These are phyloP conservation scores for Clarias laeviceps DNA, from an alignment of 2,797 vertebrate genomes.

Conservation along the genomic window DNA sequence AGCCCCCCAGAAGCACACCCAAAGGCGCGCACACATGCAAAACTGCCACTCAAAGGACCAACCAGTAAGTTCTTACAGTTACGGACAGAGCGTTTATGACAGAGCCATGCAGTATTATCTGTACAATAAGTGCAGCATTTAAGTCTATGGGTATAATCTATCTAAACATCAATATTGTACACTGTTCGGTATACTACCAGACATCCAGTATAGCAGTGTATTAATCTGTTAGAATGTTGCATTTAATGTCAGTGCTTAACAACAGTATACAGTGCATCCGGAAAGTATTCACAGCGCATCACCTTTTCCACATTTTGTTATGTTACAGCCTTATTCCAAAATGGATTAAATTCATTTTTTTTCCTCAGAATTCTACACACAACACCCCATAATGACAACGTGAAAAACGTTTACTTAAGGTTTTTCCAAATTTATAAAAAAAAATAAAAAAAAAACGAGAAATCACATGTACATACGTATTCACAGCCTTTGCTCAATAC, in stretches of 20 bases:
- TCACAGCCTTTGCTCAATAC: too few relatives aligned
- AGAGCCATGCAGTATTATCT: not conserved
- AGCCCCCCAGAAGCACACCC: slow-evolving; percentile 71
- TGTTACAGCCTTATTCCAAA: too few relatives aligned
- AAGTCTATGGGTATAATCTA: not conserved
- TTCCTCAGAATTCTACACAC: too few relatives aligned
- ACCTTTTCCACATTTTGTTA: too few relatives aligned
- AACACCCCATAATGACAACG: too few relatives aligned
- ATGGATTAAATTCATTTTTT: too few relatives aligned
- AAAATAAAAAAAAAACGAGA: too few relatives aligned
- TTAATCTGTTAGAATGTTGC: not conserved
- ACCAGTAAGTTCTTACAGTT: slow-evolving; percentile 79
- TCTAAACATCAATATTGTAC: not conserved
- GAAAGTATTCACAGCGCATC: too few relatives aligned
- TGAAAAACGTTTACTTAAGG: too few relatives aligned
- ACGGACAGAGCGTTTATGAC: not conserved
- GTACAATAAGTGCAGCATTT: not conserved
- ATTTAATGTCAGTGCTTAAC: not conserved
- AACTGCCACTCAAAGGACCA: slow-evolving; percentile 76
- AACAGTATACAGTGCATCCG: too few relatives aligned
- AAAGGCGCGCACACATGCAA: slow-evolving; percentile 78
- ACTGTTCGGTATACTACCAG: not conserved
- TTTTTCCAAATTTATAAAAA: too few relatives aligned
- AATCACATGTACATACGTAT: too few relatives aligned
- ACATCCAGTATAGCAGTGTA: not conserved